phyloP scores from a whole-genome alignment of 2,113 vertebrate species.

The Engystomops pustulosus region DNA sequence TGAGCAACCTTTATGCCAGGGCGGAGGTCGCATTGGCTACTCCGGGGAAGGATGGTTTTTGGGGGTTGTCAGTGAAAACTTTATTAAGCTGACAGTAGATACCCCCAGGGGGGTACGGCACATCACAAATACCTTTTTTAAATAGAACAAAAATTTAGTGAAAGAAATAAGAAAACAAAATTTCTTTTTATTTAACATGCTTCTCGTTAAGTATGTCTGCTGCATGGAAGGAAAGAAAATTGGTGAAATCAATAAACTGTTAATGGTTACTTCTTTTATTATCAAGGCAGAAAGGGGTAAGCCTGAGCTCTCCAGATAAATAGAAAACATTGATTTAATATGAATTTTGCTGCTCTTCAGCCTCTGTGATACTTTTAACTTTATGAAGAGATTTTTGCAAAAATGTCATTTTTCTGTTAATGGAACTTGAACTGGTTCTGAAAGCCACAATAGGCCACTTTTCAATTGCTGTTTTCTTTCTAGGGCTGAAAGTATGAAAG shows the following conservation, averaged over 20 bases:
- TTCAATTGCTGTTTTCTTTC: background rate
- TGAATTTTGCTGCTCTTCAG: background rate
- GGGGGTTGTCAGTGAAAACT: too few species aligned
- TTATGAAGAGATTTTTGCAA: background rate
- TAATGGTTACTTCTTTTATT: background rate
- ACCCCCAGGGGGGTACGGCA: too few species aligned
- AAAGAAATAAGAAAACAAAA: too few species aligned
- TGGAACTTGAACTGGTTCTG: conserved; percentile 6
- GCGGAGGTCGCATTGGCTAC: too few species aligned
- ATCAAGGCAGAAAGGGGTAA: background rate
- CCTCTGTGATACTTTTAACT: background rate
- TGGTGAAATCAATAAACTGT: background rate
- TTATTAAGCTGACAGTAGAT: too few species aligned
- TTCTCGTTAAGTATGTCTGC: too few species aligned
- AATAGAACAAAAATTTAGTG: too few species aligned
- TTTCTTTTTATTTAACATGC: background rate
- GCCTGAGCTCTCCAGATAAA: background rate
- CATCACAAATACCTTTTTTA: too few species aligned
- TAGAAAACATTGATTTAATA: conserved; percentile 14
- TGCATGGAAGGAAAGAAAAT: background rate
- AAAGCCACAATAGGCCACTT: background rate
- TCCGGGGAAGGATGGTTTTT: too few species aligned
- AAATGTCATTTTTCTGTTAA: conserved; percentile 7
- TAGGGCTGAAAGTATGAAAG: too few species aligned
- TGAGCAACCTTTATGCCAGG: too few species aligned